Conservation (phyloP, 1,140 invertebrate genomes). For the Littorina saxatilis region DNA sequence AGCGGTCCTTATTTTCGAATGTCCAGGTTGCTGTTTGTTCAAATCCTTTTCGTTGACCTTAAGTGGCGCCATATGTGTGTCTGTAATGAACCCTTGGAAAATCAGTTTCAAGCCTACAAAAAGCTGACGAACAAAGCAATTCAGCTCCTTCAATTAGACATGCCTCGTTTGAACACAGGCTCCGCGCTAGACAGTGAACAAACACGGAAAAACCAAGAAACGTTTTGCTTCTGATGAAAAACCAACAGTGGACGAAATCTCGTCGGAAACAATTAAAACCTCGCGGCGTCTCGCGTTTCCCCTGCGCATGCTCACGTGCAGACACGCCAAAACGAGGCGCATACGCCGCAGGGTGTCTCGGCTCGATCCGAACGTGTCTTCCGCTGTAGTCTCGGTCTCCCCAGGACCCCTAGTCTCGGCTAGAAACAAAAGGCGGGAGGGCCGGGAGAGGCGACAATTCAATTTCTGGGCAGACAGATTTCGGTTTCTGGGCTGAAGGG, state of each 20-base stretch:
- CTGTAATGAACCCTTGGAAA: no score
- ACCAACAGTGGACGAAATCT: slow-evolving; percentile 7
- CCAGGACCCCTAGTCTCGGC: neutral
- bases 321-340: slow-evolving; percentile 15
- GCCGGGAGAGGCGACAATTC: slow-evolving; percentile 1
- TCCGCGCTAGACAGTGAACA: neutral
- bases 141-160: neutral
- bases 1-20: no score
- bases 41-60: no score
- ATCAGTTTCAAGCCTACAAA: no score
- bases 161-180: neutral
- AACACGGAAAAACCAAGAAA: neutral
- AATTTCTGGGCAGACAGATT: slow-evolving; percentile 12
- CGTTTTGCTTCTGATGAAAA: slow-evolving; percentile 22
- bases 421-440: neutral
- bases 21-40: no score
- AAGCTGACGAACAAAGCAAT: neutral
- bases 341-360: neutral
- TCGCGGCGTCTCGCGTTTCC: slow-evolving; percentile 10
- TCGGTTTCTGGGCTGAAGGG: neutral
- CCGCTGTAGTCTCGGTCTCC: neutral
- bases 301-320: slow-evolving; percentile 20
- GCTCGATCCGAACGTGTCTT: neutral
- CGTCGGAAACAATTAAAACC: slow-evolving; percentile 12
- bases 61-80: no score